Percentiles rank a stretch among this genome's conserved stretches.
These are phyloP conservation scores for Plutomurus gul DNA, from an alignment of 1,140 invertebrate genomes.

Conservation along the genomic window DNA sequence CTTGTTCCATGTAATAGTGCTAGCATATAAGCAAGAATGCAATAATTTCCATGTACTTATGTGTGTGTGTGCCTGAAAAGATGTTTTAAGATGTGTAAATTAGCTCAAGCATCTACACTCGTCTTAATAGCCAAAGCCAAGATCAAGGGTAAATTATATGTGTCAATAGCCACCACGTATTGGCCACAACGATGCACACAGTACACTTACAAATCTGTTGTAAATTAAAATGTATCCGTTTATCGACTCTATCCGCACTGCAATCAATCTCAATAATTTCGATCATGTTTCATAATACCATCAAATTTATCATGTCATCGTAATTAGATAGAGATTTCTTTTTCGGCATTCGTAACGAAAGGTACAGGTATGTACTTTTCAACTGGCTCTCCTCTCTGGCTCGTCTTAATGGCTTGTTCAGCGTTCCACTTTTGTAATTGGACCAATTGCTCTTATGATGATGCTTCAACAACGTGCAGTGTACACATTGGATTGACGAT, in stretches of 20 bases:
- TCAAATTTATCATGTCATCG: background rate
- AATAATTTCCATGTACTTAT: background rate
- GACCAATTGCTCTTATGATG: no score
- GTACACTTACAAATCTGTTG: slow-evolving; percentile 5
- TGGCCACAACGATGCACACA: background rate
- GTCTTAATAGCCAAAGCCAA: slow-evolving; percentile 17
- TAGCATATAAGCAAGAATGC: background rate
- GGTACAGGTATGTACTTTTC: no score
- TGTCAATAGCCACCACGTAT: slow-evolving; percentile 25
- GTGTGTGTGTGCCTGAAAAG: background rate
- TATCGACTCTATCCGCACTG: background rate
- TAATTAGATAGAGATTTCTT: no score
- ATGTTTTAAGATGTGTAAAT: slow-evolving; percentile 1
- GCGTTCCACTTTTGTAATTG: background rate
- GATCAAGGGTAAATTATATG: slow-evolving; percentile 27
- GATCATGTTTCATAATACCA: slow-evolving; percentile 4
- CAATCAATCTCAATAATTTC: slow-evolving; percentile 13
- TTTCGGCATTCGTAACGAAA: no score
- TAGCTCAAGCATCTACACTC: background rate
- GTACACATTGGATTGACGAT: no score
- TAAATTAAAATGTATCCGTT: slow-evolving; percentile 9
- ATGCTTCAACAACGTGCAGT: no score
- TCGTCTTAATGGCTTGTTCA: no score
- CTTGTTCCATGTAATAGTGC: slow-evolving; percentile 1
- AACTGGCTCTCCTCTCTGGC: no score